Evolutionary conservation across 2,888 invertebrate genomes (phyloP).

Genomic region (Achlya flavicornis): DNA sequence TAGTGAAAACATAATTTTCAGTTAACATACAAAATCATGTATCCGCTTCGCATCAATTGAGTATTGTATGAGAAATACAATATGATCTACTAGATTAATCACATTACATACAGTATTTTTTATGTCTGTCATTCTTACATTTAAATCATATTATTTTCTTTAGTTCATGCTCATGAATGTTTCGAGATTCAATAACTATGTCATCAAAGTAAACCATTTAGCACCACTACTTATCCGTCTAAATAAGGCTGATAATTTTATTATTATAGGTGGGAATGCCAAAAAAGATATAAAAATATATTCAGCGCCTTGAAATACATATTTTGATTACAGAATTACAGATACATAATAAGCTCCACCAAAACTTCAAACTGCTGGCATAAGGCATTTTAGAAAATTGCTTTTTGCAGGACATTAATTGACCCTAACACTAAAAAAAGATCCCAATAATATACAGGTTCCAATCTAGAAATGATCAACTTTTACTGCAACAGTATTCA

Average conservation of each 20-base stretch:
- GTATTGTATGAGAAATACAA: not conserved
- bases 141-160: conserved; percentile 2
- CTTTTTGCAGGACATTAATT: not conserved
- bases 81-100: not conserved
- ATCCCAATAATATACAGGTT: not conserved
- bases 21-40: not conserved
- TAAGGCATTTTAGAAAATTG: not conserved
- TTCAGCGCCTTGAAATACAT: conserved; percentile 4
- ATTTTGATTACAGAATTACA: not conserved
- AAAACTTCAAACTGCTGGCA: not conserved
- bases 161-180: not conserved
- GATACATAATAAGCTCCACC: conserved; percentile 1
- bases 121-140: conserved; percentile 1
- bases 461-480: conserved; percentile 92
- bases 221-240: conserved; percentile 44
- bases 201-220: conserved; percentile 24
- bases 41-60: not conserved
- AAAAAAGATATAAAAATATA: conserved; percentile 21
- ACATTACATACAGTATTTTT: conserved; percentile 3
- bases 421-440: not conserved
- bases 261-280: conserved; percentile 46
- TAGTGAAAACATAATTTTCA: conserved; percentile 9
- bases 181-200: conserved; percentile 9
- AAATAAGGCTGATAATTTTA: conserved; percentile 31
- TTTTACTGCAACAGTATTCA: conserved; percentile 94